Conservation (phyloP, 2,797 vertebrate genomes). For the Leptodactylus fallax region DNA sequence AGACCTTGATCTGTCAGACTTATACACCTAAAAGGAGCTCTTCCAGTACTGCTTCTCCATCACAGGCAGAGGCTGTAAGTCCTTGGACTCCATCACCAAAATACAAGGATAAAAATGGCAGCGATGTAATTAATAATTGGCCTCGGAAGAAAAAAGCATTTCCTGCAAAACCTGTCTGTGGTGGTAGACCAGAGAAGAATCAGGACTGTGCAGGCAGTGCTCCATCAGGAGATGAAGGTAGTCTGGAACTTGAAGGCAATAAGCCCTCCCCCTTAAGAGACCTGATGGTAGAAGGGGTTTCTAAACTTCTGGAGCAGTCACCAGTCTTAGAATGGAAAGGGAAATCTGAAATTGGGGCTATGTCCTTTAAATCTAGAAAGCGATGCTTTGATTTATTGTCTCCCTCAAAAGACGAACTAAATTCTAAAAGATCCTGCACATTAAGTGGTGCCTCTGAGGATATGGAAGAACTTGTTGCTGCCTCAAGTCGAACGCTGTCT, state of each 20-base stretch:
- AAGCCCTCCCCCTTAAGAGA: slow-evolving; percentile 75
- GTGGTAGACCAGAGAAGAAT: slow-evolving; percentile 65
- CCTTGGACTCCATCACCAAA: slow-evolving; percentile 89
- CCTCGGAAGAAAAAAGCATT: slow-evolving; percentile 87
- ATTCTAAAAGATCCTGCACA: slow-evolving; percentile 68
- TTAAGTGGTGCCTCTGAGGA: background rate
- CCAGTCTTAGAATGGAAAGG: slow-evolving; percentile 67
- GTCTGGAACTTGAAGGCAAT: slow-evolving; percentile 15
- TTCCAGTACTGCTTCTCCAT: slow-evolving; percentile 76
- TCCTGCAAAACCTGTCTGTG: slow-evolving; percentile 59
- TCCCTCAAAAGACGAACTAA: slow-evolving; percentile 58
- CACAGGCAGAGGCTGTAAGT: slow-evolving; percentile 71
- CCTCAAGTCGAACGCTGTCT: slow-evolving; percentile 32
- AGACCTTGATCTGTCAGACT: slow-evolving; percentile 93
- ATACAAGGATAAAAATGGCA: slow-evolving; percentile 82
- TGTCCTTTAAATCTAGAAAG: slow-evolving; percentile 72
- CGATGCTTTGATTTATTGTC: slow-evolving; percentile 61
- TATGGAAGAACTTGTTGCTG: slow-evolving; percentile 6
- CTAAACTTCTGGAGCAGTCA: slow-evolving; percentile 76
- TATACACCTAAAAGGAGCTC: slow-evolving; percentile 87
- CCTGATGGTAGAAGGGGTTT: slow-evolving; percentile 87
- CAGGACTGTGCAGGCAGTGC: slow-evolving; percentile 67
- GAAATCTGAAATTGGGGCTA: slow-evolving; percentile 64
- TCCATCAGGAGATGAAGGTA: slow-evolving; percentile 66
- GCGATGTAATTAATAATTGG: slow-evolving; percentile 92